phyloP scores from a whole-genome alignment of 2,797 vertebrate genomes.

The Sebastes diaconus region DNA sequence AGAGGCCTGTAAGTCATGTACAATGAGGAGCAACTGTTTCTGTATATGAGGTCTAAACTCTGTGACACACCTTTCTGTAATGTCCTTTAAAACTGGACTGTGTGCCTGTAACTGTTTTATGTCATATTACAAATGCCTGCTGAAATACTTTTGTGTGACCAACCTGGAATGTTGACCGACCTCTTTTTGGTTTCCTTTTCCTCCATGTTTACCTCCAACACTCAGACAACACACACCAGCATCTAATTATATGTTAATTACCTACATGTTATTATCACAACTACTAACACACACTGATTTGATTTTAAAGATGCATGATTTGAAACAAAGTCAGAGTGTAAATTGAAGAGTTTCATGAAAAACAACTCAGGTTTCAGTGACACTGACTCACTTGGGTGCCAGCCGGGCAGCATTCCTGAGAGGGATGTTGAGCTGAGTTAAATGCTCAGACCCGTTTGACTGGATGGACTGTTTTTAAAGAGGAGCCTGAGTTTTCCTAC shows the following conservation, averaged over 20 bases:
- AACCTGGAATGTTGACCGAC: constrained; percentile 56
- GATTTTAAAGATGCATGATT: not conserved
- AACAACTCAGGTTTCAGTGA: not conserved
- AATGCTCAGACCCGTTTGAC: constrained; percentile 75
- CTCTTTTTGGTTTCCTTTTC: constrained; percentile 2
- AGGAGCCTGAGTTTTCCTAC: constrained; percentile 43
- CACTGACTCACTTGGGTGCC: constrained; percentile 61
- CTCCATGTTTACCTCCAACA: not conserved
- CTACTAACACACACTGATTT: not conserved
- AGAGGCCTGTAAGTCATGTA: not conserved
- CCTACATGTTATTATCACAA: too few relatives aligned
- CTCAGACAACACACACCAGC: not conserved
- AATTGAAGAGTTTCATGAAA: not conserved
- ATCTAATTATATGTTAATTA: not conserved
- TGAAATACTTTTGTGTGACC: constrained; percentile 34
- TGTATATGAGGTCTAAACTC: not conserved
- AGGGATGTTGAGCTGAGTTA: constrained; percentile 34
- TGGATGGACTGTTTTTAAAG: constrained; percentile 57
- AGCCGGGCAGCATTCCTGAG: constrained; percentile 78
- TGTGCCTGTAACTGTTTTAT: not conserved
- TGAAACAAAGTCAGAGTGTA: not conserved
- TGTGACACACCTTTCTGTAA: constrained; percentile 3
- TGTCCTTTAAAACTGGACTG: not conserved
- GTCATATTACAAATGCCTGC: constrained; percentile 43
- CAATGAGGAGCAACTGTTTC: not conserved